phyloP scores from a whole-genome alignment of 2,113 vertebrate genomes.

The Nothobranchius furzeri region DNA sequence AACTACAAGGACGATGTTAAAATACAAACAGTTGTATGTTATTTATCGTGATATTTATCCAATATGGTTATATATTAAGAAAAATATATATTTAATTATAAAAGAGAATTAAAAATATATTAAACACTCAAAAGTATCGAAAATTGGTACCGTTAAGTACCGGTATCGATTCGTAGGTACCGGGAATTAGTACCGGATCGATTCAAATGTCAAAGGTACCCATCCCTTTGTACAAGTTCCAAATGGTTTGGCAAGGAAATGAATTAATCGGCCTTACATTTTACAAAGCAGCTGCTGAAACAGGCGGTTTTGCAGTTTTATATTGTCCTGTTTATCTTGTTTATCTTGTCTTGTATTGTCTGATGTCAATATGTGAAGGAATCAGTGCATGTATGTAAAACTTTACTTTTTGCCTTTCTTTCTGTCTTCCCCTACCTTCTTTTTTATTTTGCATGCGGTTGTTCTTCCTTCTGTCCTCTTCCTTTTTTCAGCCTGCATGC shows the following conservation, averaged over 20 bases:
- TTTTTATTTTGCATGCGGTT: conserved; percentile 72
- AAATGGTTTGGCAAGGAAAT: not conserved
- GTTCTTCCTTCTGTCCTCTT: conserved; percentile 73
- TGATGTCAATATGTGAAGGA: conserved; percentile 39
- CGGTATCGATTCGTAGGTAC: no score
- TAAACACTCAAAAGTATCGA: no score
- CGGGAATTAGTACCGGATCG: no score
- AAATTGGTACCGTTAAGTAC: no score
- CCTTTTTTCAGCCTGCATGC: conserved; percentile 79
- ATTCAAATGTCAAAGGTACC: no score
- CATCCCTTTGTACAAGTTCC: not conserved
- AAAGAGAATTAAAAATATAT: no score
- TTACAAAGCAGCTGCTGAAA: conserved; percentile 11
- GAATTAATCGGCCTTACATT: not conserved
- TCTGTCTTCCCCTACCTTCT: conserved; percentile 57
- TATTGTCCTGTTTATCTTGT: conserved; percentile 22
- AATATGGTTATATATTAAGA: no score
- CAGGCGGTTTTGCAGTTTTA: conserved; percentile 63
- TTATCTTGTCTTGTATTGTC: conserved; percentile 49
- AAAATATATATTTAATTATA: no score
- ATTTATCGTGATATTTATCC: no score
- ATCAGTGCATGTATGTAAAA: conserved; percentile 72
- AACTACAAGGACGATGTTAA: no score
- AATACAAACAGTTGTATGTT: no score
- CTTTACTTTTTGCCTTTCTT: conserved; percentile 69